Base-by-base conservation (phyloP, 2,797 vertebrate genomes). In the Tinamus major region DNA sequence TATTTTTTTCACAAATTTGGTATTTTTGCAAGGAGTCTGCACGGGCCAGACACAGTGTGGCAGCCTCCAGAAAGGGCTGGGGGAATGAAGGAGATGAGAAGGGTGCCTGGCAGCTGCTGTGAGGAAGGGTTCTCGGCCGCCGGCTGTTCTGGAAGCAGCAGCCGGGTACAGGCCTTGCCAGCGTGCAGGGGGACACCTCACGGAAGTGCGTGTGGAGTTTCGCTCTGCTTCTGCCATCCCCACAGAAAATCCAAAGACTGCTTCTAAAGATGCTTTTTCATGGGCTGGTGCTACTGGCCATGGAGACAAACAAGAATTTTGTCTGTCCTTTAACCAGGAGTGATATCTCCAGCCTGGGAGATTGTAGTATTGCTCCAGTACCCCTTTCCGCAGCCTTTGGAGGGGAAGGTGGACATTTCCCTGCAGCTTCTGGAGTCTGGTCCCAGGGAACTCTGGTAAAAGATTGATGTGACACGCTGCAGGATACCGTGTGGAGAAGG, bases 231-330 rank as follows among this genome's bases (percentile, higher is more conserved):
- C 49, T 51, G 29, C 29, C n/a, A n/a, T 1, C n/a, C 10, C 17
- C 0, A 0, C 5, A 51, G 49, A 8, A 86, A 46, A n/a, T 41
- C 13, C n/a, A 10, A 2, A 27, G 23, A 39, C 27, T 15, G 18
- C 16, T 70, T 59, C 56, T 77, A 16, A 29, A n/a, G 46, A 7
- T 77, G 8, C 2, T 56, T 92, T 77, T 89, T 55, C 31, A 24
- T 58, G 19, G 6, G 9, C 15, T 79, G 21, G 10, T 82, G 58
- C 26, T 33, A 3, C 51, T 70, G 71, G 1, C 11, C 31, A 6
- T 29, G 33, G 44, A 48, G 29, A 21, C 27, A 59, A 37, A 56
- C 62, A 9, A 65, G 7, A 55, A 51, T 7, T 4, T 76, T 42
- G 21, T 69, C 7, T 51, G 10, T 63, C 23, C 4, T n/a, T 70